Percentiles rank a stretch among this genome's conserved stretches.
Evolutionary conservation across 2,797 vertebrate genomes (phyloP).

Genomic region (Hirundo rustica): DNA sequence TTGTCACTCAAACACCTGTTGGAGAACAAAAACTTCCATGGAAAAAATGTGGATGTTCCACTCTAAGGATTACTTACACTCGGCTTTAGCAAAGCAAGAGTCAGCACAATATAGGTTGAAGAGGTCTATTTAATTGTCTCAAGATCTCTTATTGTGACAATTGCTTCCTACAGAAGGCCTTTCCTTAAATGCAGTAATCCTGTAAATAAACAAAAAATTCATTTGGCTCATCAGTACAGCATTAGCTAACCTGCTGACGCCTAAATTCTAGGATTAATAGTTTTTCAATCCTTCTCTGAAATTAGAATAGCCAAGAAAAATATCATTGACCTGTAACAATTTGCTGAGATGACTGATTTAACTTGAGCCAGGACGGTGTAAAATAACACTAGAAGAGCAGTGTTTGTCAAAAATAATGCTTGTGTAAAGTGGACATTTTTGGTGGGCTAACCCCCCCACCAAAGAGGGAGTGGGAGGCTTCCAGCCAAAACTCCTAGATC

Average conservation of each 20-base stretch:
- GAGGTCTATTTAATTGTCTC: neutral
- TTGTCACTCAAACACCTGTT: neutral
- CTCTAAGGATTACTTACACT: neutral
- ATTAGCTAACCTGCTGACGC: neutral
- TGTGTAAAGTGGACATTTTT: neutral
- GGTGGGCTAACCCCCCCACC: neutral
- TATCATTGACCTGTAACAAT: neutral
- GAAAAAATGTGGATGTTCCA: neutral
- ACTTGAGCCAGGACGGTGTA: neutral
- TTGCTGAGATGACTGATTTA: neutral
- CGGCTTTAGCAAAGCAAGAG: neutral
- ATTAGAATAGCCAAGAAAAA: neutral
- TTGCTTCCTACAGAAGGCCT: neutral
- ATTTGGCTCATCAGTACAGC: neutral
- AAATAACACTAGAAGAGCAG: neutral
- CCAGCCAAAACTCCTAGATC: neutral
- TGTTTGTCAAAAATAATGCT: neutral
- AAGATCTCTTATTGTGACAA: neutral
- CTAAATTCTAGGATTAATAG: neutral
- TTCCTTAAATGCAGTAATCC: neutral
- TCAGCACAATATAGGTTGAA: neutral
- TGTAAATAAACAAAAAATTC: neutral
- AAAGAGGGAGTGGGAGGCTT: neutral
- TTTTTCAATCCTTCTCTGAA: neutral
- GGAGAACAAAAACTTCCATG: neutral